Conservation (phyloP, 2,797 vertebrate genomes). For the Poeciliopsis infans region DNA sequence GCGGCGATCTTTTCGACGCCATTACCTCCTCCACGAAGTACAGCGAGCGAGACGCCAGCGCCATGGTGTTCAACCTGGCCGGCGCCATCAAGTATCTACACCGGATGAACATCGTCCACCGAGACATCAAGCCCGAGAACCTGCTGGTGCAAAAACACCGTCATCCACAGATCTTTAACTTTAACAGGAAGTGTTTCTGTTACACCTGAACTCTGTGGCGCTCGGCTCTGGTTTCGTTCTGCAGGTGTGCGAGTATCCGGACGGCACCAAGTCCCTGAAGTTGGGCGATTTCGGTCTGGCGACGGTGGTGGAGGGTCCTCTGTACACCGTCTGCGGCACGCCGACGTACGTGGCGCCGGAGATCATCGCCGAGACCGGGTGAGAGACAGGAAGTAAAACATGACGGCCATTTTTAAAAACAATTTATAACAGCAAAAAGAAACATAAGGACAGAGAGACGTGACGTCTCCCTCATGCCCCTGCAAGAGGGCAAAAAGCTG, state of each 20-base stretch:
- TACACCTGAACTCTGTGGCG: not conserved
- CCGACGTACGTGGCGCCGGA: conserved; percentile 97
- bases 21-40: conserved; percentile 99
- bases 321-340: conserved; percentile 96
- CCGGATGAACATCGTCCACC: conserved; percentile 92
- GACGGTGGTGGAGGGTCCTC: conserved; percentile 92
- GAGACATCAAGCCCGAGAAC: conserved; percentile 99
- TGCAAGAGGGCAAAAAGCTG: too few species aligned
- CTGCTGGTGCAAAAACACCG: conserved; percentile 83
- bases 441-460: too few species aligned
- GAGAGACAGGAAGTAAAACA: conserved; percentile 44
- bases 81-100: conserved; percentile 94
- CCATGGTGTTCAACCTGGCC: conserved; percentile 96
- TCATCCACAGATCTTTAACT: not conserved
- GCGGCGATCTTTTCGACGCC: conserved; percentile 96
- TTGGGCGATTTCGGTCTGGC: conserved; percentile 96
- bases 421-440: too few species aligned
- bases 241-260: conserved; percentile 85
- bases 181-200: not conserved
- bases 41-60: conserved; percentile 93
- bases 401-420: too few species aligned
- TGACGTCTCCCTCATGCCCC: too few species aligned
- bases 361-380: conserved; percentile 98
- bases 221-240: not conserved
- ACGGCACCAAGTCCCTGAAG: conserved; percentile 96